phyloP scores from a whole-genome alignment of 2,113 vertebrate species.

The Bubo scandiacus region DNA sequence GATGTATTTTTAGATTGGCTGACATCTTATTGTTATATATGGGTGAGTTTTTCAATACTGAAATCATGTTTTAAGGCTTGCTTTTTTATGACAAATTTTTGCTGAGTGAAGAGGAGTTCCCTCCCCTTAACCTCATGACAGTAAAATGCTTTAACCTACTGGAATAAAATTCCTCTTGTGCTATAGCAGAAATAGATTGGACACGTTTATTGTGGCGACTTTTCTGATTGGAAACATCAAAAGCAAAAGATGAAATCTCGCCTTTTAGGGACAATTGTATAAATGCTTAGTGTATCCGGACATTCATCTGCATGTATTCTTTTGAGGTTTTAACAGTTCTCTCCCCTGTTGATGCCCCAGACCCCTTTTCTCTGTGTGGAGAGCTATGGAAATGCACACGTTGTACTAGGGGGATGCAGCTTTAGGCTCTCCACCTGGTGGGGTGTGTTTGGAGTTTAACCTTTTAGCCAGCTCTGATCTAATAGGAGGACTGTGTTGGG shows the following conservation, averaged over 20 bases:
- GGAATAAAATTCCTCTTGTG: not conserved
- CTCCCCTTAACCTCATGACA: not conserved
- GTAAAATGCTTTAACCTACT: not conserved
- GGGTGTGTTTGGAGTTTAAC: not conserved
- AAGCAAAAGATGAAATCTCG: not conserved
- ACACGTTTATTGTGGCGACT: not conserved
- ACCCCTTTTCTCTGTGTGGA: fast-evolving
- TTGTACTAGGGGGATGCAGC: not conserved
- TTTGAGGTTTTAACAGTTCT: not conserved
- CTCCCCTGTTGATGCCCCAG: not conserved
- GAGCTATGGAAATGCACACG: not conserved
- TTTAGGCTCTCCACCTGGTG: not conserved
- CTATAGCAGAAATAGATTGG: not conserved
- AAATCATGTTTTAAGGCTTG: not conserved
- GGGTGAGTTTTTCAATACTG: not conserved
- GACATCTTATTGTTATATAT: not conserved
- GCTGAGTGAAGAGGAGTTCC: not conserved
- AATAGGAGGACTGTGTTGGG: not conserved
- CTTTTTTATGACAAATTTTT: not conserved
- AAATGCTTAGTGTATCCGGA: not conserved
- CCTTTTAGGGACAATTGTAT: not conserved
- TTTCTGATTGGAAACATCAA: not conserved
- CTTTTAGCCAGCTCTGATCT: not conserved
- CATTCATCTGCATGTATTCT: not conserved
- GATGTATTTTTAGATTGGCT: not conserved